phyloP scores from a whole-genome alignment of 2,113 vertebrate species.

The Malurus elegans region DNA sequence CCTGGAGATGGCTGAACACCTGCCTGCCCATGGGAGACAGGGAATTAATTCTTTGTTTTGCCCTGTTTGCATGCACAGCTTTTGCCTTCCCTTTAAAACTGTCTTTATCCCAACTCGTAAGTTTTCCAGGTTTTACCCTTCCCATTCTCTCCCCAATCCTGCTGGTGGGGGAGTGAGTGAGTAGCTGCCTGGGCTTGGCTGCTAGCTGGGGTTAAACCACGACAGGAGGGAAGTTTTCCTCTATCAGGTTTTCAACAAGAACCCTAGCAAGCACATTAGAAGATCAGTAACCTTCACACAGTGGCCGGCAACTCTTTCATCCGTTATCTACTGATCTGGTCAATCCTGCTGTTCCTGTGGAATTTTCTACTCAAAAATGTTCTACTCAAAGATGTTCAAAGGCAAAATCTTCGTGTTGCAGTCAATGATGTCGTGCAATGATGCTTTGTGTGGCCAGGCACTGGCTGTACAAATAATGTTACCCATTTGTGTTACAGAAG shows the following conservation, averaged over 20 bases:
- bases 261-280: not conserved
- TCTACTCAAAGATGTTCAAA: not conserved
- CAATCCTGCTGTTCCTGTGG: not conserved
- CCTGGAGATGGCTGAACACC: not conserved
- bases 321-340: not conserved
- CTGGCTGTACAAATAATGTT: not conserved
- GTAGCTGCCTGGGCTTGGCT: not conserved
- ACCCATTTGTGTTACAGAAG: not conserved
- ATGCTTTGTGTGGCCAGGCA: not conserved
- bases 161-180: not conserved
- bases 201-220: not conserved
- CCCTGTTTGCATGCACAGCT: not conserved
- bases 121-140: not conserved
- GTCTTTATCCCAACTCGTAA: not conserved
- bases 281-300: not conserved
- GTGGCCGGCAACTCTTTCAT: not conserved
- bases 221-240: not conserved
- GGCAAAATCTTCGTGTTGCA: not conserved
- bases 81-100: not conserved
- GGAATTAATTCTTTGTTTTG: not conserved
- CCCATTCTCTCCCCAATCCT: not conserved
- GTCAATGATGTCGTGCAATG: not conserved
- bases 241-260: not conserved
- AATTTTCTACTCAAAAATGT: not conserved
- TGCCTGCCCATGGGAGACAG: not conserved